Evolutionary conservation across 1,140 invertebrate species (phyloP), one percentile per base, ranked within the genome.

Genomic region (Philotrypesis tridentata): DNA sequence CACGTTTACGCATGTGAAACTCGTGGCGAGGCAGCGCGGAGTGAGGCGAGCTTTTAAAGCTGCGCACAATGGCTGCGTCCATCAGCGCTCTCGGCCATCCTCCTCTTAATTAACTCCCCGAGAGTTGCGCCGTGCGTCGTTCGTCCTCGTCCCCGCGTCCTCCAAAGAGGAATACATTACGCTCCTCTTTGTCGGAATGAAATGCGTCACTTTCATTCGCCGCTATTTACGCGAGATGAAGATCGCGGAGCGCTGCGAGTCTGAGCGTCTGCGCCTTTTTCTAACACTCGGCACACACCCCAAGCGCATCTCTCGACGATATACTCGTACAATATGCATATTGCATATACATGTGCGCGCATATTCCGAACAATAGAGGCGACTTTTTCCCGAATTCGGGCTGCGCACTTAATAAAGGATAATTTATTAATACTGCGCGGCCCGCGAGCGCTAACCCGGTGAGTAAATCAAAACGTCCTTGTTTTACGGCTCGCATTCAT

Each of bases 401-500:
- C 61, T 65, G 61, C 23, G 79, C 82, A 88, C 87, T 89, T 89
- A 90, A 89, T 90, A 90, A 89, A 86, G 79, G 84, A 89, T 89
- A 89, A 90, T 90, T 90, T 90, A 90, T 89, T 89, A 89, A 89
- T 89, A 86, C 86, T 83, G 84, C 48, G 48, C 48, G n/a, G 48
- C 48, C 77, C 81, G 83, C 84, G 83, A 83, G 84, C 84, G 86
- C 89, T 88, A 89, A 86, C 73, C 75, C 81, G 84, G 86, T 80
- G 85, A 89, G 89, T 90, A 90, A 90, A 90, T 90, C 89, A 90
- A 89, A 84, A 87, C 84, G 84, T 88, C 84, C 88, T 87, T 88
- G 86, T 90, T 90, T 90, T 90, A 90, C 86, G 87, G 87, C 88
- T 84, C 87, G 89, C 88, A 89, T 90, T 90, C 89, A 90, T 90